phyloP scores from a whole-genome alignment of 2,888 invertebrate species.

The Lithophane ornitopus region DNA sequence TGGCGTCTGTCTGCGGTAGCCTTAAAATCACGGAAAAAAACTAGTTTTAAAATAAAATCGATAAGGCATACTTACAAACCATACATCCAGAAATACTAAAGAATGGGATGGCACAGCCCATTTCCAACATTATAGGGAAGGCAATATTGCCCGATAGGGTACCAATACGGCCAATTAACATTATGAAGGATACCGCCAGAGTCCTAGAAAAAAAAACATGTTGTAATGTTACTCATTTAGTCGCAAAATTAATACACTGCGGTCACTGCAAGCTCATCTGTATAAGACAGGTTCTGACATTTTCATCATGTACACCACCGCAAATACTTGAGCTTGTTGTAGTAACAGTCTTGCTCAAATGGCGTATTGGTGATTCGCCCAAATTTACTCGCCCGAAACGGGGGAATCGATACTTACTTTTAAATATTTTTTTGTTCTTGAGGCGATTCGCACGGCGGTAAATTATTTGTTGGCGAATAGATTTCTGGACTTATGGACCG shows the following conservation, averaged over 20 bases:
- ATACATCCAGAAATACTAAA: conserved; percentile 75
- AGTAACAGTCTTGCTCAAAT: not conserved
- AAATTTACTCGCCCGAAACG: too few species aligned
- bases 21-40: too few species aligned
- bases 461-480: too few species aligned
- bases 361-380: too few species aligned
- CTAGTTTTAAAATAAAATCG: not conserved
- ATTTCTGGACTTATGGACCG: too few species aligned
- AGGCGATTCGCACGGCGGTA: too few species aligned
- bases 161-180: conserved; percentile 78
- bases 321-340: not conserved
- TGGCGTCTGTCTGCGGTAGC: too few species aligned
- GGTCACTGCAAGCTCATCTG: not conserved
- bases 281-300: not conserved
- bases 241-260: not conserved
- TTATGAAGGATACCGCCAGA: conserved; percentile 78
- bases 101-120: conserved; percentile 80
- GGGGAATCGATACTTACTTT: too few species aligned
- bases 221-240: not conserved
- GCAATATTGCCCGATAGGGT: conserved; percentile 77
- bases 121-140: conserved; percentile 77
- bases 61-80: conserved; percentile 73
- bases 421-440: too few species aligned
- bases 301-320: not conserved
- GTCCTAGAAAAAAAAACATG: conserved; percentile 72